Evolutionary conservation across 35 echinoderm and acorn worm species (phyloP), one percentile per base, ranked within the genome.

Genomic region (Ophiothrix spiculata): DNA sequence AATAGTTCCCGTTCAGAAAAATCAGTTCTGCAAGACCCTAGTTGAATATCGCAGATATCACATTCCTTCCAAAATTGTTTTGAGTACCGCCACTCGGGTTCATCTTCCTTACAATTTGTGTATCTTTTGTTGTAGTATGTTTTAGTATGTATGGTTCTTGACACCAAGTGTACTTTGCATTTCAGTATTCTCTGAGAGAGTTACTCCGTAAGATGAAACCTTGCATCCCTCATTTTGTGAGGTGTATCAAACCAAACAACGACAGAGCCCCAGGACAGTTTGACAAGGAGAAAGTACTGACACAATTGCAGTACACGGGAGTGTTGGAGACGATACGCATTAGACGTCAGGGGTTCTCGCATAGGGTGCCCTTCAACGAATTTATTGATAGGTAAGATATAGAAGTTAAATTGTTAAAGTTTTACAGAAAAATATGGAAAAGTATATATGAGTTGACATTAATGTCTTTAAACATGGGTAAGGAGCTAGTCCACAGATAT

Each of bases 171-270:
- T n/a, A n/a, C n/a, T n/a, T 86, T 63, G 8, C 42, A 25, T 3
- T 92, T 4, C 56, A 94, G 92, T 74, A 80, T 56, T 94, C 92
- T 11, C 77, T 94, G 15, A 49, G 88, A 25, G 83, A 87, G 45
- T 83, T 94, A 19, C 84, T 94, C 87, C 77, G 79, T 39, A 94
- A 94, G 79, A 64, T 94, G 45, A 33, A 90, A 10, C 34, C 87
- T 38, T 84, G 88, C 31, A 77, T 86, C 25, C 87, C 92, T 42
- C 92, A 94, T 77, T 94, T 94, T 73, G 64, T 94, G 21, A 76
- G 92, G 25, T 94, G 92, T 74, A 79, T 94, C 39, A 94, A 94
- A 39, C 91, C 92, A 13, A 94, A 94, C 83, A 78, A 64, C 0
- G 40, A 83, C 34, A 82, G 75, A 28, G 32, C 80, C 36, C 87